Evolutionary conservation across 2,113 vertebrate genomes (phyloP), one percentile per base, ranked within the genome.

Genomic region (Muscicapa adusta): DNA sequence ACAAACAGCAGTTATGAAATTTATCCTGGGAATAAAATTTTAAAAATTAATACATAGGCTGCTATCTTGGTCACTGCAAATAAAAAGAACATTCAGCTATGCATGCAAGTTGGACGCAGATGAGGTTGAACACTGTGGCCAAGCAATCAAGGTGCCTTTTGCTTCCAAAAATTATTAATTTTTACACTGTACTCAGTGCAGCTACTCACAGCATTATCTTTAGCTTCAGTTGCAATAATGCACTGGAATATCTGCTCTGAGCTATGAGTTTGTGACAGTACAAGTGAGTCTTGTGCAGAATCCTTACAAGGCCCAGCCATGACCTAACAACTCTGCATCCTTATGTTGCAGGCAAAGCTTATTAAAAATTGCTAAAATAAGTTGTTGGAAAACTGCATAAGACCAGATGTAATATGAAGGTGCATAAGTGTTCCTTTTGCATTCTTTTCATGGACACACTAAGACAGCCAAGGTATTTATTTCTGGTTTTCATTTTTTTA

Each of bases 341-440:
- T 84, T 48, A 34, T 0, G 0, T 65, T 10, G 6, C 22, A 12
- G 1, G 12, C 29, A 91, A 81, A 54, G 13, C 9, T 24, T 51
- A 58, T 20, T 42, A 63, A 89, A 81, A 56, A 25, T 14, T 38
- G 28, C 5, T 67, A 62, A 36, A 14, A 68, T 18, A 83, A 63
- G 8, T 31, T 54, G 33, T 7, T n/a, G 40, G n/a, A 85, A 29
- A 91, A 40, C 25, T 63, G 26, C 5, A 0, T 16, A 71, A 47
- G 31, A 74, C 9, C 5, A 57, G 28, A 24, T 4, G 14, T 15
- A 67, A 84, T 18, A 36, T 18, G 17, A 93, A 68, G 33, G 38
- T 0, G 0, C 0, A 0, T 40, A 88, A 80, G 18, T 50, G 11
- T 28, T 89, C 57, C 57, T 68, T 84, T 53, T 71, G 19, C 9